Evolutionary conservation across 2,113 vertebrate genomes (phyloP).

Genomic region (Oostethus manadensis): DNA sequence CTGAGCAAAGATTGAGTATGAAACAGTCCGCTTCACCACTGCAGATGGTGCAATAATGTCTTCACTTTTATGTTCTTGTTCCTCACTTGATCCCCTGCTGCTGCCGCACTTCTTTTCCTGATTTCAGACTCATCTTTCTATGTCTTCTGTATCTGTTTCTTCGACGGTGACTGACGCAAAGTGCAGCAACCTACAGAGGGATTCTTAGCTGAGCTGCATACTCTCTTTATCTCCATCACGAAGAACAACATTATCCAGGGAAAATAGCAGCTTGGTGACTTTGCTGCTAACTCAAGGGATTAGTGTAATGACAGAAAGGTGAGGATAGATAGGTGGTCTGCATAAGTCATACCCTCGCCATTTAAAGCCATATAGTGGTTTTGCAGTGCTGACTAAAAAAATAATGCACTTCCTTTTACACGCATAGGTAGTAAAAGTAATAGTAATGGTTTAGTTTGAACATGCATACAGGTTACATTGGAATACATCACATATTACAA

Average conservation of each 20-base stretch:
- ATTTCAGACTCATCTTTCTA: conserved; percentile 43
- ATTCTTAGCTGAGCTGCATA: conserved; percentile 47
- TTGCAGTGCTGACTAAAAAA: conserved; percentile 25
- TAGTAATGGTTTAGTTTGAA: too few relatives aligned
- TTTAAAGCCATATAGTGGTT: conserved; percentile 53
- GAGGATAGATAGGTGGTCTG: conserved; percentile 48
- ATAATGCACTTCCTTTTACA: too few relatives aligned
- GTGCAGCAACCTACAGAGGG: conserved; percentile 39
- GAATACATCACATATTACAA: too few relatives aligned
- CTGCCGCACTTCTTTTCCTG: conserved; percentile 17
- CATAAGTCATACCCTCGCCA: conserved; percentile 39
- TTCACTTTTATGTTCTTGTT: conserved; percentile 20
- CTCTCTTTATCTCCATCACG: conserved; percentile 26
- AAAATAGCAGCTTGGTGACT: conserved; percentile 35
- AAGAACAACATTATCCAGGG: conserved; percentile 8
- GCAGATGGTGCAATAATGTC: conserved; percentile 43
- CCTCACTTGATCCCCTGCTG: conserved; percentile 13
- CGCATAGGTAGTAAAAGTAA: too few relatives aligned
- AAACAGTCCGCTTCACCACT: conserved; percentile 16
- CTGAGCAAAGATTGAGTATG: conserved; percentile 9
- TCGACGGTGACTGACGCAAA: conserved; percentile 55
- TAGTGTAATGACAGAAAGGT: conserved; percentile 60
- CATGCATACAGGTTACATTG: too few relatives aligned
- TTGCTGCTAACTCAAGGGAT: conserved; percentile 47
- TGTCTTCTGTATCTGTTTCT: conserved; percentile 46